phyloP scores from a whole-genome alignment of 2,888 invertebrate species.

The Bedellia somnulentella region DNA sequence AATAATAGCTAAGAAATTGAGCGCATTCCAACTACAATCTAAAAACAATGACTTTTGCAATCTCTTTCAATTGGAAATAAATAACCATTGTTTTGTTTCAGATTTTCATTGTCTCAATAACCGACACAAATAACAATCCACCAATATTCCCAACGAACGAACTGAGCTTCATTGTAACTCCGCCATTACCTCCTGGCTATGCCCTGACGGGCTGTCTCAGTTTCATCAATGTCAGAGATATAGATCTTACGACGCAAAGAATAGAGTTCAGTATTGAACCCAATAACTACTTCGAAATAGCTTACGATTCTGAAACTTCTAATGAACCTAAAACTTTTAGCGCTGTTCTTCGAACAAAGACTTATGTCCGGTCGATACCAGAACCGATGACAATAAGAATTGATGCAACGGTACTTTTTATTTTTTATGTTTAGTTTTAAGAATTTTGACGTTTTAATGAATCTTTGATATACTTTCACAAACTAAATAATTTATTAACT shows the following conservation, averaged over 20 bases:
- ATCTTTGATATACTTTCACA: too few species aligned
- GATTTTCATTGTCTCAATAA: constrained; percentile 30
- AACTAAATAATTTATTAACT: too few species aligned
- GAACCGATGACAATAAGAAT: constrained; percentile 28
- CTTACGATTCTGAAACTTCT: constrained; percentile 18
- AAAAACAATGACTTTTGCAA: too few species aligned
- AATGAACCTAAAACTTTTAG: constrained; percentile 29
- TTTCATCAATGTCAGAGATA: constrained; percentile 42
- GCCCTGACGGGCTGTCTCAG: constrained; percentile 38
- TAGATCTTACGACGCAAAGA: constrained; percentile 50
- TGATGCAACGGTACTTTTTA: constrained; percentile 45
- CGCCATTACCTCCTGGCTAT: constrained; percentile 45
- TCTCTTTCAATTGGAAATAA: too few species aligned
- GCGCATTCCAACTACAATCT: too few species aligned
- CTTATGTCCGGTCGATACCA: constrained; percentile 30
- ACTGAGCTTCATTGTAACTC: constrained; percentile 36
- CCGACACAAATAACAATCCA: constrained; percentile 51
- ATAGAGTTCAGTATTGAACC: constrained; percentile 33
- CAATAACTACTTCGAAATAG: constrained; percentile 35
- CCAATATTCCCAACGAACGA: constrained; percentile 22
- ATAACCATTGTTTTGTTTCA: constrained; percentile 31
- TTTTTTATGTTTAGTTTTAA: too few species aligned
- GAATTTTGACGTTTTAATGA: too few species aligned
- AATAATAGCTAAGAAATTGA: too few species aligned
- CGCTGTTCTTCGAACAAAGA: constrained; percentile 26